Evolutionary conservation across 2,888 invertebrate species (phyloP).

Genomic region (Epinotia ramella): DNA sequence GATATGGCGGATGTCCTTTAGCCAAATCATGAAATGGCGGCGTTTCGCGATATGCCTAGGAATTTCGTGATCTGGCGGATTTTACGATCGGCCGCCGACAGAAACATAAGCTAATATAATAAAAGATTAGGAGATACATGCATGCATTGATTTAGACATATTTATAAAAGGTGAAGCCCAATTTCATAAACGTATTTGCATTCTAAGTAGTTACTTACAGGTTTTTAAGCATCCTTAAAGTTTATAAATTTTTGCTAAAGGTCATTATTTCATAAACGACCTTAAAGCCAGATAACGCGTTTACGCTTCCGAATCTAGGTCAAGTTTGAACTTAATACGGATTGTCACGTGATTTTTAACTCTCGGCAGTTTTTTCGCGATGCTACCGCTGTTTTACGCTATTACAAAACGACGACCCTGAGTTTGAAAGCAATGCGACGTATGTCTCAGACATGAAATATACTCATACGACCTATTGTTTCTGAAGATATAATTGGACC

Average conservation of each 20-base stretch:
- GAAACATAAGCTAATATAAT: too few species aligned
- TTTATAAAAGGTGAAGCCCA: too few species aligned
- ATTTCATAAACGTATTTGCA: too few species aligned
- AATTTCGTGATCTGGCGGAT: too few species aligned
- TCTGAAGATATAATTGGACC: neutral
- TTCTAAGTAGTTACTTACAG: too few species aligned
- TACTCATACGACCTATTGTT: neutral
- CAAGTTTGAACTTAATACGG: conserved; percentile 22
- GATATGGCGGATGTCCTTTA: too few species aligned
- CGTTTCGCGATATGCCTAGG: too few species aligned
- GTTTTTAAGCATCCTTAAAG: too few species aligned
- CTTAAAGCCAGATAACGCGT: neutral
- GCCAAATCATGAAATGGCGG: too few species aligned
- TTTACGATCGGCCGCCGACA: too few species aligned
- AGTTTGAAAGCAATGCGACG: neutral
- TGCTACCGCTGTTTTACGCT: conserved; percentile 7
- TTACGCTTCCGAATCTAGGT: conserved; percentile 12
- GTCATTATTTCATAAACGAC: conserved; percentile 19
- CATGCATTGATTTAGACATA: too few species aligned
- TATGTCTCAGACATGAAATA: neutral
- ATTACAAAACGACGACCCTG: neutral
- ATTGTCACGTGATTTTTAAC: conserved; percentile 7
- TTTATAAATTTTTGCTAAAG: neutral
- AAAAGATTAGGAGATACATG: too few species aligned
- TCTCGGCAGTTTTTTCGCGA: conserved; percentile 2